These are phyloP conservation scores for Prenolepis imparis DNA, from an alignment of 2,888 invertebrate species.

Conservation along the genomic window DNA sequence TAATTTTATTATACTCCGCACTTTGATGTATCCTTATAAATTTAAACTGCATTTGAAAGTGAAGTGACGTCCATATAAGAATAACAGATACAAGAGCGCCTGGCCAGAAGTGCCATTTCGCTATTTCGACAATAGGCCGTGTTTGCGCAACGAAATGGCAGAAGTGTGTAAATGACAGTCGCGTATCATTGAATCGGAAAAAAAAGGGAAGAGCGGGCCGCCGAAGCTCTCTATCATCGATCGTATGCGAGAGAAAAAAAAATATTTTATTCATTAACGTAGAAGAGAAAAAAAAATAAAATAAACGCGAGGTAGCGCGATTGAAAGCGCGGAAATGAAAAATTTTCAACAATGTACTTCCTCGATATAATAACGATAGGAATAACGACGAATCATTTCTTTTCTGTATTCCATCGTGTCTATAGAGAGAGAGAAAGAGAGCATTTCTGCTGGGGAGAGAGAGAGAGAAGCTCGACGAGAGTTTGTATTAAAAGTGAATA, in stretches of 20 bases:
- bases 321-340: constrained; percentile 6
- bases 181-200: constrained; percentile 56
- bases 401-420: not conserved
- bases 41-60: constrained; percentile 21
- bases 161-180: constrained; percentile 81
- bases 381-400: not conserved
- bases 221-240: constrained; percentile 57
- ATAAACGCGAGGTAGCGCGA: not conserved
- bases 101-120: constrained; percentile 65
- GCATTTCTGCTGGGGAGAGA: too few relatives aligned
- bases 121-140: constrained; percentile 66
- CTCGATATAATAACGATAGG: not conserved
- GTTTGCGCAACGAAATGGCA: constrained; percentile 76
- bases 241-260: constrained; percentile 6
- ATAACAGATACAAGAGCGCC: constrained; percentile 44
- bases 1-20: not conserved
- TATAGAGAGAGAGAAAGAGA: not conserved
- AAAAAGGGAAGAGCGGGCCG: constrained; percentile 60
- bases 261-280: constrained; percentile 30
- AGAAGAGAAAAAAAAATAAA: constrained; percentile 2
- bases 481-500: constrained; percentile 62
- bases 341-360: not conserved
- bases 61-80: constrained; percentile 15
- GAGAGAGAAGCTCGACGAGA: not conserved
- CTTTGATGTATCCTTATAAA: not conserved